Percentiles rank a stretch among this genome's conserved stretches.
These are phyloP conservation scores for Amphimallon solstitiale DNA, from an alignment of 2,888 invertebrate species.

Conservation along the genomic window DNA sequence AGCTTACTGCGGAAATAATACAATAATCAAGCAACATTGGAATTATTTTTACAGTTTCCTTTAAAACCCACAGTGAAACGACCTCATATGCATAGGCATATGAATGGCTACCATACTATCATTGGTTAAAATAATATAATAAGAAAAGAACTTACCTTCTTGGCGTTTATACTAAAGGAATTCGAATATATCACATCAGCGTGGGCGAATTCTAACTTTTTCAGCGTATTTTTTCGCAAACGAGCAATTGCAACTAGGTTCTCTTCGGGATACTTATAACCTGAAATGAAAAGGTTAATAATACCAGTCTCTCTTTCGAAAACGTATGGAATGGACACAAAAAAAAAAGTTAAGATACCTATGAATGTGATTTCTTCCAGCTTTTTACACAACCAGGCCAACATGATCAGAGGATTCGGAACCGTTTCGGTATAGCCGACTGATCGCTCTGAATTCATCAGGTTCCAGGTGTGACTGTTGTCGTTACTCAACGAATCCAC, in stretches of 20 bases:
- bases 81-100: too few species aligned
- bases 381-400: constrained; percentile 73
- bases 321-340: too few species aligned
- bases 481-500: constrained; percentile 66
- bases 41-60: too few species aligned
- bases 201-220: constrained; percentile 68
- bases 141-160: constrained; percentile 18
- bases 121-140: too few species aligned
- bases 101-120: too few species aligned
- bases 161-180: constrained; percentile 29
- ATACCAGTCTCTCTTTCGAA: too few species aligned
- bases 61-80: too few species aligned
- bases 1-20: too few species aligned
- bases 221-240: constrained; percentile 67
- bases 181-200: constrained; percentile 60
- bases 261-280: constrained; percentile 71
- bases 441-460: constrained; percentile 40
- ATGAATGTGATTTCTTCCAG: constrained; percentile 69
- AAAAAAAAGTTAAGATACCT: constrained; percentile 51
- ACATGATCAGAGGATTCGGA: constrained; percentile 71
- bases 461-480: constrained; percentile 45
- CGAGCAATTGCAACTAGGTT: constrained; percentile 74
- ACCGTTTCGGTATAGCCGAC: constrained; percentile 33
- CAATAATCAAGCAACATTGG: too few species aligned
- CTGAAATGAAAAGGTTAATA: constrained; percentile 60